Base-by-base conservation (phyloP, 1,140 invertebrate species). In the Drosophila serrata region DNA sequence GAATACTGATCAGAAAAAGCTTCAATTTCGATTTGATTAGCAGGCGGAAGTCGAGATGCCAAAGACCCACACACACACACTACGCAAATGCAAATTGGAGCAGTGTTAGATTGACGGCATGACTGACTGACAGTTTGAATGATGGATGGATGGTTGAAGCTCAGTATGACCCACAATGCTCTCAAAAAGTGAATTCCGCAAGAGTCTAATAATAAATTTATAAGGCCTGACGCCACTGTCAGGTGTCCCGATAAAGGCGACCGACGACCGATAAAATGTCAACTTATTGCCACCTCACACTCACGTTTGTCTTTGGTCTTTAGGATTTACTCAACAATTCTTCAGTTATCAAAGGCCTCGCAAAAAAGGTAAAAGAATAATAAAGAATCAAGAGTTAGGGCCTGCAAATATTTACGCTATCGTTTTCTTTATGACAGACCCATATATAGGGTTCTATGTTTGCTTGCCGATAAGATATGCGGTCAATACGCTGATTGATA, bases 21-120 rank as follows among this genome's bases (percentile, higher is more conserved):
- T 53, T 64, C 62, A 81, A 74, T 74, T 80, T 49, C 35, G 78
- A 80, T 84, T 88, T 84, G 82, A 88, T 87, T 87, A 84, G 76
- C 85, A 79, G 79, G 84, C 84, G 84, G 84, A 87, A 88, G 78
- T 70, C 57, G 46, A 43, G 51, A 53, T 79, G 51, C 68, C 53
- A 58, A 8, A 19, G 65, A 59, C 75, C 75, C 64, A 81, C 82
- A 81, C 82, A 55, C 57, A 4, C 42, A 29, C 27, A 74, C n/a
- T n/a, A 74, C 48, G 33, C 53, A 69, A 8, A n/a, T 33, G 13
- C 17, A 60, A 75, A 70, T 45, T 75, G 37, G 48, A 75, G 64
- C 69, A 70, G 45, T 22, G 39, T 42, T 19, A 42, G 40, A 78
- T 55, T 55, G 59, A 42, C 42, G 43, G 56, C 48, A 11, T 49